Conservation (phyloP, 2,113 vertebrate species). For the Pterophyllum scalare region DNA sequence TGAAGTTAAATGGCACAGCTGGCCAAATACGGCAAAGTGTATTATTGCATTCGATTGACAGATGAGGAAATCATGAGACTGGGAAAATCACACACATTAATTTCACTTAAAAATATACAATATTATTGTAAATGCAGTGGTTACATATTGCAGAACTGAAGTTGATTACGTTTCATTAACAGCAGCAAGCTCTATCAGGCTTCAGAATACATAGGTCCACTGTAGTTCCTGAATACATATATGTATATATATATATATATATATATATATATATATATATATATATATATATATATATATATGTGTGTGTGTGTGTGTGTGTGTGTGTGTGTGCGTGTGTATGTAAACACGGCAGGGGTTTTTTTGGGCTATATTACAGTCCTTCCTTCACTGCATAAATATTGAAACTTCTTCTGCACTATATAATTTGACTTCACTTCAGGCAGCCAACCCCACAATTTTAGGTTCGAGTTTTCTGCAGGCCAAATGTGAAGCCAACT, state of each 20-base stretch:
- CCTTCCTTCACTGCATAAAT: neutral
- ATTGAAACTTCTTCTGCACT: neutral
- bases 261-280: no score
- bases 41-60: neutral
- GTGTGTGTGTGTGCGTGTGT: no score
- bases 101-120: neutral
- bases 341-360: no score
- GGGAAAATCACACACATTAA: neutral
- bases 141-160: no score
- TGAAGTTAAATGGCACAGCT: neutral
- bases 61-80: neutral
- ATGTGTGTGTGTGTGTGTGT: no score
- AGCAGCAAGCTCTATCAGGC: no score
- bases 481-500: constrained; percentile 17
- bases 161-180: no score
- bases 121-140: no score
- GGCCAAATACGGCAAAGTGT: neutral
- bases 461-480: neutral
- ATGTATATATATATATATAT: neutral
- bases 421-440: neutral
- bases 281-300: no score
- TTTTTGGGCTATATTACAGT: neutral
- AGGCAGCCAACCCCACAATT: neutral
- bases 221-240: no score
- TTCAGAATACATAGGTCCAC: no score